Evolutionary conservation across 2,888 invertebrate species (phyloP), one percentile per base, ranked within the genome.

Genomic region (Aplocera efformata): DNA sequence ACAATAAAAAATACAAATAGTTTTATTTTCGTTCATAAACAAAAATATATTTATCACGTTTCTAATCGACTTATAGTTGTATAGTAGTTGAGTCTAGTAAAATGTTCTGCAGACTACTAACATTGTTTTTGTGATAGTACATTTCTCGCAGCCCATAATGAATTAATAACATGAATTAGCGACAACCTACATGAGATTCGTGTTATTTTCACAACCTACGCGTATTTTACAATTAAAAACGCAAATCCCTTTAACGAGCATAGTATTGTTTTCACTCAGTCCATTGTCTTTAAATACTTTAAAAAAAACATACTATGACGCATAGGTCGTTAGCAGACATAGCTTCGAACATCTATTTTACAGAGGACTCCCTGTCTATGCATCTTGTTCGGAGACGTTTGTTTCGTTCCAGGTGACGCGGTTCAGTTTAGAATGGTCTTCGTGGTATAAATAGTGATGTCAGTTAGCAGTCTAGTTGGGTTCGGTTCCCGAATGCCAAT

Each of bases 401-500:
- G 58, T 59, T 63, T 61, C 54, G 56, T 63, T 63, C 48, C 68
- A 69, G 63, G 69, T 72, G 67, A 60, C 53, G 55, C 45, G 46
- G 72, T 42, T 67, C 72, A 61, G 35, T 38, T 55, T 56, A 60
- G 36, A 50, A 46, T 74, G 73, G 79, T 61, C 44, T 46, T 34
- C 5, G 50, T 53, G 35, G 42, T 82, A 83, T 78, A 78, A 80
- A 83, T 84, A 82, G 81, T 72, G 68, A 61, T 75, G 81, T 82
- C 82, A 78, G 74, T 80, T 81, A 77, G 63, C 79, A 63, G 64
- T 46, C 34, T 45, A 48, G 59, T 60, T 59, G 62, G 66, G 67
- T 72, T 74, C 61, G 72, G 79, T 77, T 79, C 79, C 79, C 75
- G 80, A 80, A 82, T 82, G 67, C 82, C 79, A 66, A 71, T 73